These are phyloP conservation scores for Anoura caudifer DNA, from an alignment of 2,113 vertebrate genomes.

Conservation along the genomic window DNA sequence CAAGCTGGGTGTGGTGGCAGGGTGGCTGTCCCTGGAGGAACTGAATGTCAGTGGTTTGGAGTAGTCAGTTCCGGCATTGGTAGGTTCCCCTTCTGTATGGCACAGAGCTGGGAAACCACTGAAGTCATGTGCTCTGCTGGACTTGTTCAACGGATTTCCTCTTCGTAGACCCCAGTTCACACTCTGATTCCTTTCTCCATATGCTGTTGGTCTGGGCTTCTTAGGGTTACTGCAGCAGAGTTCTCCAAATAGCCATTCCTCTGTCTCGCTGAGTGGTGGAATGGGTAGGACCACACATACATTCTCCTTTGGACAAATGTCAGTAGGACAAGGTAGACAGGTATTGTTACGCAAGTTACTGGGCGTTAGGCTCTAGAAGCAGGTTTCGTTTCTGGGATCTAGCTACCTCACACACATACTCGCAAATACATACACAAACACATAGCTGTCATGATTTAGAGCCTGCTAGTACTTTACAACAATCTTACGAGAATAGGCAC, in stretches of 20 bases:
- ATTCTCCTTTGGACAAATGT: neutral
- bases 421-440: rapidly evolving
- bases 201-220: slow-evolving; percentile 49
- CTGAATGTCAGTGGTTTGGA: slow-evolving; percentile 57
- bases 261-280: neutral
- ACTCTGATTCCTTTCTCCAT: slow-evolving; percentile 9
- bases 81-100: slow-evolving; percentile 58
- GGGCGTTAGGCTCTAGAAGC: neutral
- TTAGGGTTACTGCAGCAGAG: slow-evolving; percentile 9
- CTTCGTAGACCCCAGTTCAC: slow-evolving; percentile 54
- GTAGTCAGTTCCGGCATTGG: slow-evolving; percentile 65
- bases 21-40: slow-evolving; percentile 57
- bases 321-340: neutral
- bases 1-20: slow-evolving; percentile 11
- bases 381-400: neutral
- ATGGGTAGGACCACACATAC: neutral
- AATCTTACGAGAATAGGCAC: neutral
- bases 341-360: neutral
- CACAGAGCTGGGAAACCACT: slow-evolving; percentile 47
- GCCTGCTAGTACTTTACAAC: neutral
- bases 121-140: slow-evolving; percentile 55
- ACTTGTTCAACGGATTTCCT: slow-evolving; percentile 74
- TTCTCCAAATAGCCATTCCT: slow-evolving; percentile 19
- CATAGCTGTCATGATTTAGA: neutral
- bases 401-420: neutral